These are phyloP conservation scores for Gambusia affinis DNA, from an alignment of 2,113 vertebrate species.

Conservation along the genomic window DNA sequence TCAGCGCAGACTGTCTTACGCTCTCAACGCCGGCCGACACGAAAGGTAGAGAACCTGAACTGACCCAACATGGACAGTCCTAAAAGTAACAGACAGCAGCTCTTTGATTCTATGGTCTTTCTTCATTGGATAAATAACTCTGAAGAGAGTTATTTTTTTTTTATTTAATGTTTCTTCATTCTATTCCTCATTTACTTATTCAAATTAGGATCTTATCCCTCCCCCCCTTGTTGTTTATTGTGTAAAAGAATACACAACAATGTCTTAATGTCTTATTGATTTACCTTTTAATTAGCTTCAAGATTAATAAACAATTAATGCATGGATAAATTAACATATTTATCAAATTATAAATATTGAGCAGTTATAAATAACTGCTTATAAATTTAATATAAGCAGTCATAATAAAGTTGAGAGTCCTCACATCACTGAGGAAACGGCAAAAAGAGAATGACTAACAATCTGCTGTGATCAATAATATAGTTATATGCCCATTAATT, in stretches of 20 bases:
- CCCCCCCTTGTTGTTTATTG: no score
- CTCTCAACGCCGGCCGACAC: conserved; percentile 59
- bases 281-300: no score
- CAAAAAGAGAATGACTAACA: not conserved
- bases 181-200: not conserved
- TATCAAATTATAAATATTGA: not conserved
- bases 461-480: not conserved
- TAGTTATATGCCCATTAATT: not conserved
- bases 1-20: conserved; percentile 84
- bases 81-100: no score
- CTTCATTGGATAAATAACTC: not conserved
- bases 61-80: not conserved
- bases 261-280: no score
- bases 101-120: no score
- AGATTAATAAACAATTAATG: no score
- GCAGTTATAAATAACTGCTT: no score
- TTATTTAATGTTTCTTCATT: not conserved
- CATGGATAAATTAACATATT: not conserved
- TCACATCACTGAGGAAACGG: not conserved
- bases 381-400: no score
- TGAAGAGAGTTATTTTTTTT: no score
- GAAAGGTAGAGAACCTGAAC: conserved; percentile 55
- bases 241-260: no score
- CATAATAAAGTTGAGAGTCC: no score
- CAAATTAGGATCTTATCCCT: no score